These are phyloP conservation scores for Urocitellus parryii DNA, from an alignment of 2,113 vertebrate genomes.

Conservation along the genomic window DNA sequence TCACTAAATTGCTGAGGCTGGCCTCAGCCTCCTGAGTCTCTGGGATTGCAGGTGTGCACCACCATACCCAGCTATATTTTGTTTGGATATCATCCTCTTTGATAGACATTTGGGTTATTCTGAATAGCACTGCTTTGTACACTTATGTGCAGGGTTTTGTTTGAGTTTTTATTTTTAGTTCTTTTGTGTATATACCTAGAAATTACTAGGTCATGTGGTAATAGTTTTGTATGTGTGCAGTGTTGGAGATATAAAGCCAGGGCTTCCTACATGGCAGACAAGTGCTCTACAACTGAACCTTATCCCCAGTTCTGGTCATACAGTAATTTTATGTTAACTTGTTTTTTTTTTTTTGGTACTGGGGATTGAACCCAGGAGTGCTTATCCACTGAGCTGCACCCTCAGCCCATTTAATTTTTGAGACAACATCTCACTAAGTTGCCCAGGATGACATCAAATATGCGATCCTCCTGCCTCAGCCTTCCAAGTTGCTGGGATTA, in stretches of 20 bases:
- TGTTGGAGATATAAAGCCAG: no score
- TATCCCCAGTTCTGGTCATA: no score
- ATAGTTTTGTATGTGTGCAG: not conserved
- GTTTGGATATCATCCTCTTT: not conserved
- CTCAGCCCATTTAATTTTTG: not conserved
- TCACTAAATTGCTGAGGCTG: no score
- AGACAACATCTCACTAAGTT: not conserved
- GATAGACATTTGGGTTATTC: not conserved
- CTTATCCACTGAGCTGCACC: not conserved
- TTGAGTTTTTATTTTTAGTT: not conserved
- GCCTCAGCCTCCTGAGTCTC: no score
- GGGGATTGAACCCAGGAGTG: no score
- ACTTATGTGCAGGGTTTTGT: conserved; percentile 4
- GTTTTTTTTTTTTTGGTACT: not conserved
- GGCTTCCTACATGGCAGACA: no score
- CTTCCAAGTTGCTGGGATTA: no score
- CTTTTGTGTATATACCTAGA: not conserved
- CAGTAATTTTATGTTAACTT: not conserved
- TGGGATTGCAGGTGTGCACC: no score
- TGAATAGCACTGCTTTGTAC: not conserved
- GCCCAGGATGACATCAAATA: no score
- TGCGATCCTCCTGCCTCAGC: no score
- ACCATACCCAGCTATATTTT: not conserved
- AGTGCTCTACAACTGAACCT: no score
- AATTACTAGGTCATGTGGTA: not conserved